Base-by-base conservation (phyloP, 2,797 vertebrate genomes). In the Vireo griseus region DNA sequence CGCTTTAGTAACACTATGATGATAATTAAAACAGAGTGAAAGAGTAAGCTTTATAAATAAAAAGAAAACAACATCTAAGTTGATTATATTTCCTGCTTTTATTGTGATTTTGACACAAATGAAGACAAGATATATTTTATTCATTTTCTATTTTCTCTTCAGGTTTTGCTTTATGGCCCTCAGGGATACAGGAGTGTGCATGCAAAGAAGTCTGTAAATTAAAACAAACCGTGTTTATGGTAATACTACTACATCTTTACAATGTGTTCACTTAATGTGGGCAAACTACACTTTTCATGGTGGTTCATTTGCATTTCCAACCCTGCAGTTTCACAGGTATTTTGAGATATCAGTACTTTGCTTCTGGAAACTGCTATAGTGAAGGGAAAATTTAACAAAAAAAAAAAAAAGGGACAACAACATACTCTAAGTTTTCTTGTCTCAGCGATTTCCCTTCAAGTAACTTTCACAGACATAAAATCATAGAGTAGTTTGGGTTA, bases 101-200 rank as follows among this genome's bases (percentile, higher is more conserved):
- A 96, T 86, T 96, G 91, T 81, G 92, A 77, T 96, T 97, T 96
- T 96, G 96, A 97, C 95, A 92, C 82, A 97, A 97, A 97, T 96
- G 88, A 95, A 97, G 88, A 51, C 72, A 94, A 97, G 88, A 97
- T 88, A 55, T 94, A 97, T 97, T 95, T 86, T 54, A 74, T 74
- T 88, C 18, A 31, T 78, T 94, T 97, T 91, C 51, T 94, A 68
- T 67, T 86, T 87, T 96, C 88, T 77, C 69, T 91, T 97, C 95
- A 84, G 93, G 45, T 39, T 68, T 82, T 96, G 20, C 28, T 67
- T 97, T 97, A 96, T 97, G 87, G 88, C 44, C 94, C 76, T 94
- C 45, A 77, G 72, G 93, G 76, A 96, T 92, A 66, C 83, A 76
- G 68, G 26, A 94, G 31, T 92, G 58, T 61, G n/a, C 33, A 92